A percentile compares a stretch with the other conserved stretches of the same genome.
phyloP scores from a whole-genome alignment of 2,888 invertebrate genomes.

The Dendrolimus pini region DNA sequence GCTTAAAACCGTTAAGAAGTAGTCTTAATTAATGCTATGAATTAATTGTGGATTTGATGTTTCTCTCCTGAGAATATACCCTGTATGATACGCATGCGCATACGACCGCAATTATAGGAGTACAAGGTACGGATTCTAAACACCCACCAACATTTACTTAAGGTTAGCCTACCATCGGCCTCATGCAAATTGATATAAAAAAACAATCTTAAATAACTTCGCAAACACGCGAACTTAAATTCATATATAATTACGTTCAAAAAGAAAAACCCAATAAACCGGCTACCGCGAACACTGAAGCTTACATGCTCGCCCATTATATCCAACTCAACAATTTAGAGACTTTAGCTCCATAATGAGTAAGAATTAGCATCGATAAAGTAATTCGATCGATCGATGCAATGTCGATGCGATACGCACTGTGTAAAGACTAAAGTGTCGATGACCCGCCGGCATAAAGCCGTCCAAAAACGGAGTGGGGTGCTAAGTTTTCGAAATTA shows the following conservation, averaged over 20 bases:
- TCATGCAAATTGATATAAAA: no score
- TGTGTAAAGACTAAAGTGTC: background rate
- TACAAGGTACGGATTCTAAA: no score
- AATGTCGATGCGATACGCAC: background rate
- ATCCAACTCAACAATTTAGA: slow-evolving; percentile 9
- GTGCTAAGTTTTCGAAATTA: slow-evolving; percentile 50
- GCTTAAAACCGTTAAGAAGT: no score
- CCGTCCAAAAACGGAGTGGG: slow-evolving; percentile 14
- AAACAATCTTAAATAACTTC: background rate
- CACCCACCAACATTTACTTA: no score
- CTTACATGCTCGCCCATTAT: slow-evolving; percentile 11
- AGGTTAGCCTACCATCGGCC: no score
- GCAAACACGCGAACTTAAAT: background rate
- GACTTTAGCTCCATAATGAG: slow-evolving; percentile 25
- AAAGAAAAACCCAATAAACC: background rate
- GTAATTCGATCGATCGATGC: slow-evolving; percentile 7
- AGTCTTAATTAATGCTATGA: no score
- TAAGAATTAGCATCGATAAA: slow-evolving; percentile 38
- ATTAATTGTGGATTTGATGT: no score
- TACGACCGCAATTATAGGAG: no score
- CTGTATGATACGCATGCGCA: no score
- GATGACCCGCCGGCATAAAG: background rate
- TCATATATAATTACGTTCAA: background rate
- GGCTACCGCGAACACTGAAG: slow-evolving; percentile 7
- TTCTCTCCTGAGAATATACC: no score